These are phyloP conservation scores for Chrysolina haemoptera DNA, from an alignment of 2,888 invertebrate species.

Conservation along the genomic window DNA sequence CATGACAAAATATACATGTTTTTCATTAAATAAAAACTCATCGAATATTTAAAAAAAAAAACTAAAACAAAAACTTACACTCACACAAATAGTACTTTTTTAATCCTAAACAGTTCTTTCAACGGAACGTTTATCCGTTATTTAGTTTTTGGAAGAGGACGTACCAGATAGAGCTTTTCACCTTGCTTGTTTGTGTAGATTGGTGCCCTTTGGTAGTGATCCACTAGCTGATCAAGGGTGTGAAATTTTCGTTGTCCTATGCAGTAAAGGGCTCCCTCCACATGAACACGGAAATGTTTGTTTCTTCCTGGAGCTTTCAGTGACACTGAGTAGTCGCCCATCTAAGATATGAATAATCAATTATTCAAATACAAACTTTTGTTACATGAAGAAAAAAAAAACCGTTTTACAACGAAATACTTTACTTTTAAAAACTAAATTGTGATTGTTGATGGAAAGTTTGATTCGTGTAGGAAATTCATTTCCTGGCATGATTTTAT, in stretches of 20 bases:
- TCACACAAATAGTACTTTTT: conserved; percentile 50
- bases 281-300: conserved; percentile 99
- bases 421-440: too few species aligned
- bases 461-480: too few species aligned
- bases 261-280: conserved; percentile 92
- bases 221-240: conserved; percentile 95
- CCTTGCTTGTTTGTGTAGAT: conserved; percentile 98
- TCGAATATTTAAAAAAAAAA: conserved; percentile 40
- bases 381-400: too few species aligned
- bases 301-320: conserved; percentile 97
- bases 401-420: too few species aligned
- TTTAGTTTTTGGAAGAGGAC: conserved; percentile 85
- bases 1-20: conserved; percentile 58
- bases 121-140: conserved; percentile 46
- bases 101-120: conserved; percentile 42
- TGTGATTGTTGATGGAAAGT: too few species aligned
- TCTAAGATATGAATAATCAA: conserved; percentile 73
- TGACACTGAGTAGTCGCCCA: conserved; percentile 98
- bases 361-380: background rate
- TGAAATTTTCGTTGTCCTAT: conserved; percentile 99
- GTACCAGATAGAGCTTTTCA: conserved; percentile 96
- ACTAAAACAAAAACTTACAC: conserved; percentile 43
- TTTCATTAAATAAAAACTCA: conserved; percentile 34
- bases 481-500: too few species aligned
- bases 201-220: conserved; percentile 98